phyloP scores from a whole-genome alignment of 2,113 vertebrate species.

The Brachyhypopomus occidentalis region DNA sequence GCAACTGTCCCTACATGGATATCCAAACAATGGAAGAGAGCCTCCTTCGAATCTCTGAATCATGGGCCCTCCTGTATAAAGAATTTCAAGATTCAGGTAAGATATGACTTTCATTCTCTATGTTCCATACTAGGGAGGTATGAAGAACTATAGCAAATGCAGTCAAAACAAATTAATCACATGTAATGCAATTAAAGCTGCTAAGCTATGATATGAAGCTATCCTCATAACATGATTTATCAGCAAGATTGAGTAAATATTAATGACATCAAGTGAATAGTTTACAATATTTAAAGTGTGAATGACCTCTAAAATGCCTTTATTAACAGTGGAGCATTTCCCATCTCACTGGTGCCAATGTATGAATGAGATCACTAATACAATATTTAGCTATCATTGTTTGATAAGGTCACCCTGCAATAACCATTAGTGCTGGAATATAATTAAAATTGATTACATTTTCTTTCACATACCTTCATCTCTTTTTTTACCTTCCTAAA shows the following conservation, averaged over 20 bases:
- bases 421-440: conserved; percentile 66
- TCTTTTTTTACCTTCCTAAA: conserved; percentile 50
- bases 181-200: conserved; percentile 51
- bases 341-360: conserved; percentile 57
- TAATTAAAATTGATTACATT: conserved; percentile 67
- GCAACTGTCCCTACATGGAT: conserved; percentile 97
- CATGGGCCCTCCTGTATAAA: conserved; percentile 85
- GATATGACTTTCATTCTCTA: conserved; percentile 22
- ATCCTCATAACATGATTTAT: conserved; percentile 52
- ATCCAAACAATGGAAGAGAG: conserved; percentile 97
- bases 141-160: conserved; percentile 34
- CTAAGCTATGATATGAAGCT: conserved; percentile 31
- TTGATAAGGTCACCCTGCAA: conserved; percentile 64
- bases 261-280: conserved; percentile 53
- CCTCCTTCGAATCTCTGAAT: conserved; percentile 87
- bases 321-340: conserved; percentile 62
- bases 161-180: conserved; percentile 45
- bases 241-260: conserved; percentile 31
- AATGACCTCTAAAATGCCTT: conserved; percentile 68
- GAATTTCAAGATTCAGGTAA: conserved; percentile 96
- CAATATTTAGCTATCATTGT: conserved; percentile 71
- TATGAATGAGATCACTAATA: conserved; percentile 64
- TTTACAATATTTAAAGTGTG: conserved; percentile 69
- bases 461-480: conserved; percentile 23
- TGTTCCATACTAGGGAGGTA: conserved; percentile 25